Conservation (phyloP, 1,140 invertebrate species). For the Helicorthomorpha holstii region DNA sequence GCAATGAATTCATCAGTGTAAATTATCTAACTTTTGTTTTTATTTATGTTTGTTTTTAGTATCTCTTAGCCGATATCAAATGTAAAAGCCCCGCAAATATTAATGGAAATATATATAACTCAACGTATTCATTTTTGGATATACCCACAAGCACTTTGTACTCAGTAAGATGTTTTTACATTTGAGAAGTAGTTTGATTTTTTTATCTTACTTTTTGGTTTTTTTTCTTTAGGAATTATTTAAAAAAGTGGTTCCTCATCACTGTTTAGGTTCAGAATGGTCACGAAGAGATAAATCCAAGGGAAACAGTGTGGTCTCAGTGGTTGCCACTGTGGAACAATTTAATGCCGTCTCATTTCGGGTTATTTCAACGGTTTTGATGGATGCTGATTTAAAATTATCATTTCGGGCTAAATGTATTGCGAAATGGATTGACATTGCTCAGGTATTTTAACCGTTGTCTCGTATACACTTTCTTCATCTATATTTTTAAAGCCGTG, state of each 20-base stretch:
- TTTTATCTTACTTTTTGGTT: no score
- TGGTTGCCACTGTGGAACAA: constrained; percentile 90
- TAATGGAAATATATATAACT: constrained; percentile 14
- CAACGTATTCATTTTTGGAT: constrained; percentile 48
- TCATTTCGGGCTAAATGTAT: constrained; percentile 67
- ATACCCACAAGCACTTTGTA: constrained; percentile 77
- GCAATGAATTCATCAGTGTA: no score
- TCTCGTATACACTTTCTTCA: no score
- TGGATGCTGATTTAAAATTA: constrained; percentile 45
- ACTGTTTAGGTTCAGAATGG: constrained; percentile 93
- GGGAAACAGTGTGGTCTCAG: constrained; percentile 46
- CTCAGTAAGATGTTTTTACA: no score
- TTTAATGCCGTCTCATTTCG: constrained; percentile 92
- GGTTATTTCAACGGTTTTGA: constrained; percentile 70
- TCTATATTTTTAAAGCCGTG: no score
- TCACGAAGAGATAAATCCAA: constrained; percentile 67
- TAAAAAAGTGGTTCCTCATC: constrained; percentile 80
- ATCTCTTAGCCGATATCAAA: no score
- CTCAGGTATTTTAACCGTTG: constrained; percentile 51
- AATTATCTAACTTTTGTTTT: no score
- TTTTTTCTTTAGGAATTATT: constrained; percentile 60
- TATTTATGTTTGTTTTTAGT: no score
- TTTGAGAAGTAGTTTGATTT: no score
- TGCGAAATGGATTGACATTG: constrained; percentile 92
- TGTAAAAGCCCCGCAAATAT: constrained; percentile 12